Percentiles rank a stretch among this genome's conserved stretches.
Evolutionary conservation across 2,888 invertebrate species (phyloP).

Genomic region (Antitype chi): DNA sequence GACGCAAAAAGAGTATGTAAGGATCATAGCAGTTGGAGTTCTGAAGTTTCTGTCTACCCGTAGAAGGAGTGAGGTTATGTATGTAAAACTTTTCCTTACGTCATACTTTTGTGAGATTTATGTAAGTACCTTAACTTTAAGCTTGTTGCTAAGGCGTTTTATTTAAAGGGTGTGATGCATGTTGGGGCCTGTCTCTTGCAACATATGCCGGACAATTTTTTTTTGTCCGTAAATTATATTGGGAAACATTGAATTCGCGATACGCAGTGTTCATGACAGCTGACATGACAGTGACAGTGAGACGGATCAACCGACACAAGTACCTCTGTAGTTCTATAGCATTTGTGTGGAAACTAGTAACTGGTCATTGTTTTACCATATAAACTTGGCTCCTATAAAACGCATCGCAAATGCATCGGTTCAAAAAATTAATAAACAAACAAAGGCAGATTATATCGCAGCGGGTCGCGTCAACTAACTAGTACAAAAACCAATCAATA

Average conservation of each 20-base stretch:
- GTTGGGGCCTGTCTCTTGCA: neutral
- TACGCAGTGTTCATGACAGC: neutral
- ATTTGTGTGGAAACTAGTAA: neutral
- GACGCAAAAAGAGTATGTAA: too few relatives aligned
- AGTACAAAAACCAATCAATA: slow-evolving; percentile 21
- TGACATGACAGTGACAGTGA: neutral
- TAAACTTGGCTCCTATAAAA: neutral
- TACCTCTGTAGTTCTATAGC: neutral
- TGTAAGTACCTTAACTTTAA: neutral
- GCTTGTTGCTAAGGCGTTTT: neutral
- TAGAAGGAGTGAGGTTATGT: neutral
- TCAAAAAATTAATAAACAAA: neutral
- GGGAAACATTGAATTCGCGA: neutral
- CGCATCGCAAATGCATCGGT: neutral
- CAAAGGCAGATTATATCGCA: neutral
- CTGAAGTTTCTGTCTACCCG: neutral
- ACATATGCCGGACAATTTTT: neutral
- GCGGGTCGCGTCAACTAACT: neutral
- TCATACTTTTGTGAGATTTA: neutral
- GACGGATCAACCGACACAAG: neutral
- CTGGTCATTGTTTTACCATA: neutral
- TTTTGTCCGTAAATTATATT: neutral
- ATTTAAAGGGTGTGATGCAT: too few relatives aligned
- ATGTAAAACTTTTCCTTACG: neutral
- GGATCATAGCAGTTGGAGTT: too few relatives aligned